Percentiles rank a stretch among this genome's conserved stretches.
Conservation (phyloP, 1,140 invertebrate genomes). For the Aphidius ervi region DNA sequence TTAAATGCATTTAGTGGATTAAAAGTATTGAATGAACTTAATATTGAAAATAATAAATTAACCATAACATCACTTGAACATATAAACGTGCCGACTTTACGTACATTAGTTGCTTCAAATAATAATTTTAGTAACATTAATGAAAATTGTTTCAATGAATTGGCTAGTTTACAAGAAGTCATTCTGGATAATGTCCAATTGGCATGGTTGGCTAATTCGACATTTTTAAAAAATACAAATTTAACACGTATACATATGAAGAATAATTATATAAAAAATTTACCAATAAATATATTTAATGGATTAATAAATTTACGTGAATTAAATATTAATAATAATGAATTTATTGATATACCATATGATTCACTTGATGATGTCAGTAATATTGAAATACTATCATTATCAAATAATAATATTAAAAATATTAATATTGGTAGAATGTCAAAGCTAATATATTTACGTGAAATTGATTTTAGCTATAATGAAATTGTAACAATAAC, state of each 20-base stretch:
- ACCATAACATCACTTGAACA: conserved; percentile 61
- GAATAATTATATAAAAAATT: conserved; percentile 61
- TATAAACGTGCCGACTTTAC: conserved; percentile 68
- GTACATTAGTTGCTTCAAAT: conserved; percentile 65
- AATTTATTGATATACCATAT: conserved; percentile 71
- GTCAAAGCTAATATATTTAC: conserved; percentile 66
- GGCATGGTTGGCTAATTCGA: conserved; percentile 59
- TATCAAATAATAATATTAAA: conserved; percentile 68
- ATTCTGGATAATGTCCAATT: conserved; percentile 67
- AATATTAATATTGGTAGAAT: conserved; percentile 74
- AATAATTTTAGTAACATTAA: conserved; percentile 75
- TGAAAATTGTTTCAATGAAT: conserved; percentile 64
- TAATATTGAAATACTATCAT: conserved; percentile 67
- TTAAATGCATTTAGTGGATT: conserved; percentile 62
- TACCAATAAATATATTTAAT: conserved; percentile 66
- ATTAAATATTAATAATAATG: conserved; percentile 68
- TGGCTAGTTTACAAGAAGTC: conserved; percentile 70
- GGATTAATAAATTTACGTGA: conserved; percentile 70
- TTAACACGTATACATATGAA: conserved; percentile 68
- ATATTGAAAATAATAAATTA: conserved; percentile 70
- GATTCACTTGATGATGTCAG: conserved; percentile 69
- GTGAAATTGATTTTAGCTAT: conserved; percentile 68
- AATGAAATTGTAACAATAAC: conserved; percentile 72
- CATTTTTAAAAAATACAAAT: conserved; percentile 73
- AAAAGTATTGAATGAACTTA: conserved; percentile 64